phyloP scores from a whole-genome alignment of 2,113 vertebrate genomes.

The Leucoraja erinaceus region DNA sequence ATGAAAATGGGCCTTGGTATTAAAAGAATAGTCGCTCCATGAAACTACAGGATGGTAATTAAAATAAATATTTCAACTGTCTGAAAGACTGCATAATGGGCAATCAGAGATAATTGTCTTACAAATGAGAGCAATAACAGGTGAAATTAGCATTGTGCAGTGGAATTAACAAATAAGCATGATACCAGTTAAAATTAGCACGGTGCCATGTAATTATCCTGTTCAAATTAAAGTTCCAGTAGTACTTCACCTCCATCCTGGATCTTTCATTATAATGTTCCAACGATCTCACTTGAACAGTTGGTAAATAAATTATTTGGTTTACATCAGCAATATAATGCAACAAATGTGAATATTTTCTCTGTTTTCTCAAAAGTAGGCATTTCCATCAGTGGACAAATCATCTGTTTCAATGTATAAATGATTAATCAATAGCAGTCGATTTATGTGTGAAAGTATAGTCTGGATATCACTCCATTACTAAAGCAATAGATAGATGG shows the following conservation, averaged over 20 bases:
- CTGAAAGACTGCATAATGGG: constrained; percentile 27
- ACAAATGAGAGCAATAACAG: constrained; percentile 26
- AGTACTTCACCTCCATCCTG: neutral
- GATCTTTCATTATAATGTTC: neutral
- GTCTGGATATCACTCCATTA: neutral
- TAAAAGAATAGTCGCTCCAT: neutral
- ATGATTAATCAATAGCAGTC: neutral
- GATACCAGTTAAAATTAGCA: constrained; percentile 35
- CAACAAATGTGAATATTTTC: neutral
- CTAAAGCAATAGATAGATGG: neutral
- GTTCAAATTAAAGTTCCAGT: constrained; percentile 30
- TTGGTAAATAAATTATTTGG: constrained; percentile 1
- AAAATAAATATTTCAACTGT: neutral
- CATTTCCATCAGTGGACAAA: neutral
- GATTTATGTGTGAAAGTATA: too few species aligned
- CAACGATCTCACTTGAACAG: neutral
- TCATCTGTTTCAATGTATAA: constrained; percentile 18
- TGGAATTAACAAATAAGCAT: constrained; percentile 26
- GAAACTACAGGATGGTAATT: neutral
- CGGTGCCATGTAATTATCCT: constrained; percentile 9
- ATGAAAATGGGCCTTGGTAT: too few species aligned
- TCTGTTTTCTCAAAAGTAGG: too few species aligned
- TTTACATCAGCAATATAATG: neutral
- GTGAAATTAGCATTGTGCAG: constrained; percentile 22
- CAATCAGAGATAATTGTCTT: constrained; percentile 8